Conservation (phyloP, 2,888 invertebrate species). For the Octonoba sinensis region DNA sequence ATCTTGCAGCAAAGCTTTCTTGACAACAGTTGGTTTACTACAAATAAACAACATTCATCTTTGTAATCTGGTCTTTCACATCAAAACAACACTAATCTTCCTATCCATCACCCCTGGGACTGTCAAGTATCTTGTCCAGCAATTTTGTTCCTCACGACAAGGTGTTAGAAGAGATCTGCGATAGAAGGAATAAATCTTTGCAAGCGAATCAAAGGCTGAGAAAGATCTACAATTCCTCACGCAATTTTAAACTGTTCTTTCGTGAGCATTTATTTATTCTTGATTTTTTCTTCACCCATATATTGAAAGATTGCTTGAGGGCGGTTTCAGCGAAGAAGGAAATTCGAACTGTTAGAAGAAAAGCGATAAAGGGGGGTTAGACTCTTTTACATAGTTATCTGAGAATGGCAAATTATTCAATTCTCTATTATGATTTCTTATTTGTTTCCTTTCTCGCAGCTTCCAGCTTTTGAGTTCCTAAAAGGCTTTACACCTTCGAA, state of each 20-base stretch:
- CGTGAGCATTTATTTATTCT: slow-evolving; percentile 29
- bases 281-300: slow-evolving; percentile 12
- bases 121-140: slow-evolving; percentile 30
- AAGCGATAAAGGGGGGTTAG: slow-evolving; percentile 33
- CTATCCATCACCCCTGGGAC: slow-evolving; percentile 25
- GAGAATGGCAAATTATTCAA: slow-evolving; percentile 48
- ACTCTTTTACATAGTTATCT: slow-evolving; percentile 33
- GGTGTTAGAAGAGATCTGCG: slow-evolving; percentile 31
- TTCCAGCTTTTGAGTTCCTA: slow-evolving; percentile 14
- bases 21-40: too few species aligned
- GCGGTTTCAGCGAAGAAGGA: slow-evolving; percentile 21
- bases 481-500: slow-evolving; percentile 30
- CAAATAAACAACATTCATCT: too few species aligned
- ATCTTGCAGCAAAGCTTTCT: too few species aligned
- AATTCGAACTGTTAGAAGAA: slow-evolving; percentile 12
- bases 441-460: background rate
- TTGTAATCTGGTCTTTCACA: too few species aligned
- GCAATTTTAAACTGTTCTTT: slow-evolving; percentile 21
- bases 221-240: slow-evolving; percentile 48
- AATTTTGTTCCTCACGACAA: slow-evolving; percentile 17
- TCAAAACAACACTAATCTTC: background rate
- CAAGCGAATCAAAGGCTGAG: slow-evolving; percentile 40
- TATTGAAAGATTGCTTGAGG: slow-evolving; percentile 27
- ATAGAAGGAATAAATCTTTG: slow-evolving; percentile 39
- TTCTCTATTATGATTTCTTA: slow-evolving; percentile 47